These are phyloP conservation scores for Calidris pygmaea DNA, from an alignment of 2,113 vertebrate genomes.

Conservation along the genomic window DNA sequence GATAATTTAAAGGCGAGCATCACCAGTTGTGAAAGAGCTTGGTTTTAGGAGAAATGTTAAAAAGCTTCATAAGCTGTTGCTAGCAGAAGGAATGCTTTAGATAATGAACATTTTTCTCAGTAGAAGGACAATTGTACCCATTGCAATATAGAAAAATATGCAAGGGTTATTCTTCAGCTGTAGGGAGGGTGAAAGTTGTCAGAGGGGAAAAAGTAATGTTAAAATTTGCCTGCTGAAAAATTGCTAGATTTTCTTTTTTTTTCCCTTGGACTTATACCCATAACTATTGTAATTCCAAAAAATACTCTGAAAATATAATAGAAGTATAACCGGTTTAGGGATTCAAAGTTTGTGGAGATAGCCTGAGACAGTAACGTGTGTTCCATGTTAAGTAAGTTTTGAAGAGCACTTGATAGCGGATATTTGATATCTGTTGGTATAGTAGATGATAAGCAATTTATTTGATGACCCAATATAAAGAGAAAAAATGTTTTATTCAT, in stretches of 20 bases:
- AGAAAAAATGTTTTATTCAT: not conserved
- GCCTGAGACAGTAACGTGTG: not conserved
- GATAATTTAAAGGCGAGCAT: constrained; percentile 25
- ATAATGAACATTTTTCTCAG: not conserved
- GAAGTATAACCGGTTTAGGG: not conserved
- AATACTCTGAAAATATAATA: not conserved
- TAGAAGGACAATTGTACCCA: not conserved
- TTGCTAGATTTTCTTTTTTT: not conserved
- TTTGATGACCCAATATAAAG: not conserved
- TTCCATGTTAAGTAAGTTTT: not conserved
- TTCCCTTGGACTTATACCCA: not conserved
- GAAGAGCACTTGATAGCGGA: not conserved
- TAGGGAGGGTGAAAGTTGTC: not conserved
- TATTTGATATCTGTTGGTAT: not conserved
- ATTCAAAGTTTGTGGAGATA: not conserved
- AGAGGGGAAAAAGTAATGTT: not conserved
- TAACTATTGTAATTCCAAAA: not conserved
- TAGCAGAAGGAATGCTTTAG: not conserved
- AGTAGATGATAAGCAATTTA: not conserved
- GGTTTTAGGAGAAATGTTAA: not conserved
- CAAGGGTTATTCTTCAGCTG: not conserved
- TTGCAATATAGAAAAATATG: not conserved
- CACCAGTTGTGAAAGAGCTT: constrained; percentile 14
- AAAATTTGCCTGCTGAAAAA: not conserved
- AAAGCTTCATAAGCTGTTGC: not conserved